Evolutionary conservation across 2,113 vertebrate genomes (phyloP).

Genomic region (Platichthys flesus): DNA sequence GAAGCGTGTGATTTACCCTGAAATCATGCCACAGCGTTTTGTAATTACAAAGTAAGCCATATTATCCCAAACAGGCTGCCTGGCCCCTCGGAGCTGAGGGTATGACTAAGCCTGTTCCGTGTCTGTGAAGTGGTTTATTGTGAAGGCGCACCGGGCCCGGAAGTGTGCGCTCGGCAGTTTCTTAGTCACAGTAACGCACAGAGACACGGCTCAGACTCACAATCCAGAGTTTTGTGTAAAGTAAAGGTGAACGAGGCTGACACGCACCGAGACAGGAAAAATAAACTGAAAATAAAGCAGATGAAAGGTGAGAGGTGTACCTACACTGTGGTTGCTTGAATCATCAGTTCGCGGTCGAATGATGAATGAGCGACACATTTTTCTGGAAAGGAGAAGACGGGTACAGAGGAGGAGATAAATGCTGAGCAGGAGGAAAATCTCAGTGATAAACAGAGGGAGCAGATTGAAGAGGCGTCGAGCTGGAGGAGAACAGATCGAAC

Average conservation of each 20-base stretch:
- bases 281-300: slow-evolving; percentile 30
- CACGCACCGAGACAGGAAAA: not conserved
- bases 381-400: slow-evolving; percentile 18
- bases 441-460: slow-evolving; percentile 25
- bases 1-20: slow-evolving; percentile 56
- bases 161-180: slow-evolving; percentile 55
- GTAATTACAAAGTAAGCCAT: slow-evolving; percentile 71
- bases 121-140: slow-evolving; percentile 58
- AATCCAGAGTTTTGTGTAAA: slow-evolving; percentile 28
- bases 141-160: slow-evolving; percentile 42
- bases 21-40: slow-evolving; percentile 61
- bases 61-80: slow-evolving; percentile 60
- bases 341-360: slow-evolving; percentile 35
- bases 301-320: slow-evolving; percentile 18
- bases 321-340: slow-evolving; percentile 29
- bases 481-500: not conserved
- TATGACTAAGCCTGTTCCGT: slow-evolving; percentile 68
- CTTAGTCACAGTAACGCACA: slow-evolving; percentile 63
- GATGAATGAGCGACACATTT: slow-evolving; percentile 31
- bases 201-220: slow-evolving; percentile 29
- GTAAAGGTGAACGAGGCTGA: slow-evolving; percentile 38
- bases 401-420: slow-evolving; percentile 3
- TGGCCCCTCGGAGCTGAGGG: slow-evolving; percentile 49
- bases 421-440: slow-evolving; percentile 19
- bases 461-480: slow-evolving; percentile 2